Conservation (phyloP, 2,888 invertebrate genomes). For the Trisateles emortualis region DNA sequence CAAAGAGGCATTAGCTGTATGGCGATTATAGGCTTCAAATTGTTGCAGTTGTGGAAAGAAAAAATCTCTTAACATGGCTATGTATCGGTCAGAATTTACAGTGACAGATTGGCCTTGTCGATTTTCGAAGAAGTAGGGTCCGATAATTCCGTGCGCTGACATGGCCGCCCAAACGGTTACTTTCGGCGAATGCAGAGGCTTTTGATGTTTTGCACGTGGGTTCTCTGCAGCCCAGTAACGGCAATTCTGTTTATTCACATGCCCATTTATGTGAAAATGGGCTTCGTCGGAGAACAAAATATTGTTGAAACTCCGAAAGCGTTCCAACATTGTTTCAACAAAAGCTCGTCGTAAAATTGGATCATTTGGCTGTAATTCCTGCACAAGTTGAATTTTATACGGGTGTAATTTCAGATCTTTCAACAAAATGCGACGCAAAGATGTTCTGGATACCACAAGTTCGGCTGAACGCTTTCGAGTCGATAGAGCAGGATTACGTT, state of each 20-base stretch:
- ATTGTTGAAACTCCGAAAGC: conserved; percentile 8
- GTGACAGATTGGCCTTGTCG: conserved; percentile 17
- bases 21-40: conserved; percentile 20
- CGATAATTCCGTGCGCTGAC: too few species aligned
- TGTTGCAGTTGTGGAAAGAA: conserved; percentile 19
- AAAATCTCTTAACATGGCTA: conserved; percentile 24
- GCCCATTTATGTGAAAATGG: conserved; percentile 21
- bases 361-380: conserved; percentile 3
- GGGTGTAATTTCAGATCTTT: conserved; percentile 32
- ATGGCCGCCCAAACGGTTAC: too few species aligned
- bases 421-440: conserved; percentile 33
- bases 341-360: conserved; percentile 2
- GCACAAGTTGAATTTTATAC: conserved; percentile 31
- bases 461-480: conserved; percentile 40
- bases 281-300: conserved; percentile 10
- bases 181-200: conserved; percentile 23
- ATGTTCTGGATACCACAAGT: conserved; percentile 30
- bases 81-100: conserved; percentile 26
- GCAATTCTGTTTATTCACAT: too few species aligned
- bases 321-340: conserved; percentile 6
- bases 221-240: conserved; percentile 26
- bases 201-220: conserved; percentile 23
- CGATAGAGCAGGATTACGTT: conserved; percentile 25
- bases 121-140: conserved; percentile 33
- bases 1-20: conserved; percentile 14